Conservation (phyloP, 35 echinoderm and acorn worm species). For the Heliocidaris tuberculata region DNA sequence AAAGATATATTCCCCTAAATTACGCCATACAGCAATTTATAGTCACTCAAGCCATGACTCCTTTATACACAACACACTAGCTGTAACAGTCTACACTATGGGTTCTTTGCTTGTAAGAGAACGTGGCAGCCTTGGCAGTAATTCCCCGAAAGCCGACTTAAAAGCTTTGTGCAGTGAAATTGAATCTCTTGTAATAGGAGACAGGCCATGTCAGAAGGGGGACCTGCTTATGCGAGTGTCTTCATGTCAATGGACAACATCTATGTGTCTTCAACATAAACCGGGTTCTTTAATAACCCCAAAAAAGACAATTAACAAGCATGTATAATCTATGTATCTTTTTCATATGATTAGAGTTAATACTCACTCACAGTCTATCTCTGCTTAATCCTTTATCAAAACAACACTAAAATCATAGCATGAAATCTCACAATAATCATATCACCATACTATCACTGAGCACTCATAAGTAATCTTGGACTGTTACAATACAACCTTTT, state of each 20-base stretch:
- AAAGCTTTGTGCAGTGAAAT: constrained; percentile 42
- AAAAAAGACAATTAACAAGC: not conserved
- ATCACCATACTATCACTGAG: not conserved
- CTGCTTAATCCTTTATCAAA: not conserved
- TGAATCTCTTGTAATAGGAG: not conserved
- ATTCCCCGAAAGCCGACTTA: constrained; percentile 41
- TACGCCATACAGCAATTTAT: not conserved
- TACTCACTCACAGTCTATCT: not conserved
- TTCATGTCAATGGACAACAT: not conserved
- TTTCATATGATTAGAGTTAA: not conserved
- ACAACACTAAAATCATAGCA: not conserved
- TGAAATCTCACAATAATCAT: constrained; percentile 13
- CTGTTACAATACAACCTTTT: not conserved
- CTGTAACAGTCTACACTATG: not conserved
- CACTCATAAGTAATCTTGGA: not conserved
- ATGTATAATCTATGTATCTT: not conserved
- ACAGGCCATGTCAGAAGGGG: not conserved
- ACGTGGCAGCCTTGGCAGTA: constrained; percentile 23
- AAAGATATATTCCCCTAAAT: constrained; percentile 10
- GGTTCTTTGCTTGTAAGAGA: not conserved
- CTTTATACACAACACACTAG: not conserved
- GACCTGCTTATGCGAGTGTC: not conserved
- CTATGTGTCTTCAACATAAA: not conserved
- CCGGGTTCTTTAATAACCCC: not conserved
- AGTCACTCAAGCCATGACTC: not conserved